phyloP scores from a whole-genome alignment of 2,888 invertebrate species.

The Torymus tubicola region DNA sequence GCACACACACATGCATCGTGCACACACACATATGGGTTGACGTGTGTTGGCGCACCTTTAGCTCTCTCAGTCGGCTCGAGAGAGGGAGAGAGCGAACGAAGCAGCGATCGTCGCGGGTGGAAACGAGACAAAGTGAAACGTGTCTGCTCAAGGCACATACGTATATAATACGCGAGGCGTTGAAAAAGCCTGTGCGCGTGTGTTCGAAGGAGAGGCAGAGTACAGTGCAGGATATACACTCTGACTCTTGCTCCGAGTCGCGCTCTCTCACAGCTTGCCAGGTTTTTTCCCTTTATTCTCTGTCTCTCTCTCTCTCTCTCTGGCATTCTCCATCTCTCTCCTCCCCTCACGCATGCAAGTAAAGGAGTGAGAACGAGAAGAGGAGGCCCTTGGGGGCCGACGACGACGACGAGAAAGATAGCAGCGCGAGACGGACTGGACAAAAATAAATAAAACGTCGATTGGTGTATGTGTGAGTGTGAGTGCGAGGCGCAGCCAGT shows the following conservation, averaged over 20 bases:
- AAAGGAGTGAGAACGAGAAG: not conserved
- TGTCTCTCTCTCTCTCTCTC: not conserved
- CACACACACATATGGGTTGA: not conserved
- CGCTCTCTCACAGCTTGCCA: too few species aligned
- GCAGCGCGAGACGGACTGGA: too few species aligned
- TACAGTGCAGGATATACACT: too few species aligned
- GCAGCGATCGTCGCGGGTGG: slow-evolving; percentile 28
- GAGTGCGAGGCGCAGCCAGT: not conserved
- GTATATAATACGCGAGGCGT: not conserved
- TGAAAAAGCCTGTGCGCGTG: too few species aligned
- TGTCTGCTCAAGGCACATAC: slow-evolving; percentile 14
- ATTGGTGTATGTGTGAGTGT: too few species aligned
- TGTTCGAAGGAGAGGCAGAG: too few species aligned
- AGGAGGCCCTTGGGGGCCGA: slow-evolving; percentile 11
- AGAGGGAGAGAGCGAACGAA: not conserved
- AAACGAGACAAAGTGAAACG: slow-evolving; percentile 42
- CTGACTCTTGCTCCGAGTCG: too few species aligned
- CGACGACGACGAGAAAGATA: not conserved
- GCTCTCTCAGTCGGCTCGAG: not conserved
- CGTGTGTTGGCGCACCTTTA: not conserved
- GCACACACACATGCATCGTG: not conserved
- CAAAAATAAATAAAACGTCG: too few species aligned
- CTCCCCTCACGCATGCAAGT: not conserved
- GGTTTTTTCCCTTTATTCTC: not conserved
- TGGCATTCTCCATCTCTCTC: slow-evolving; percentile 9